phyloP scores from a whole-genome alignment of 2,797 vertebrate genomes.

The Echiichthys vipera region DNA sequence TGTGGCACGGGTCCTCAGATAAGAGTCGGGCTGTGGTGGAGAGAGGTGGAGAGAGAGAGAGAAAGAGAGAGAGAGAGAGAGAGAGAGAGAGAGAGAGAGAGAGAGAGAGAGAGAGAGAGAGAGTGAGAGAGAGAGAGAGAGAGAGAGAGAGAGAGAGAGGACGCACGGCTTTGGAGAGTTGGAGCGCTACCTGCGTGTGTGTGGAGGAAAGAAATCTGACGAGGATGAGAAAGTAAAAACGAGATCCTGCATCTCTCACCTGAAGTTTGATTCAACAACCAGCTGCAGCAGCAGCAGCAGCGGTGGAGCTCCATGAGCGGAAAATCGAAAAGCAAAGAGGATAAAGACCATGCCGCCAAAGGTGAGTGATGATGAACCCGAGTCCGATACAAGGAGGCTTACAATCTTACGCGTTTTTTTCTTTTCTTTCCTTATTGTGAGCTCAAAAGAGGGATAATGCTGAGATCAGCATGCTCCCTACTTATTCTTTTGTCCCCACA shows the following conservation, averaged over 20 bases:
- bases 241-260: neutral
- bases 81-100: neutral
- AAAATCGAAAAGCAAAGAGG: conserved; percentile 92
- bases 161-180: too few species aligned
- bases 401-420: neutral
- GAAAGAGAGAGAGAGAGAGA: neutral
- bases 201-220: neutral
- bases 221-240: conserved; percentile 57
- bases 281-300: conserved; percentile 26
- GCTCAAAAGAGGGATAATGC: conserved; percentile 2
- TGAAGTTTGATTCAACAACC: conserved; percentile 59
- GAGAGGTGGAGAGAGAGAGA: neutral
- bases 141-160: neutral
- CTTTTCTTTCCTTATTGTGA: neutral
- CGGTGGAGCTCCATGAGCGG: conserved; percentile 91
- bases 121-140: neutral
- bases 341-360: conserved; percentile 92
- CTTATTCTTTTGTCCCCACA: conserved; percentile 19
- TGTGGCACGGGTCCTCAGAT: neutral
- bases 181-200: neutral
- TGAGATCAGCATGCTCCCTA: conserved; percentile 41
- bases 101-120: neutral
- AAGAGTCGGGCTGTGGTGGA: conserved; percentile 9
- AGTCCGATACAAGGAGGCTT: neutral
- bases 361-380: conserved; percentile 80